Percentiles rank a stretch among this genome's conserved stretches.
These are phyloP conservation scores for Sebastes minor DNA, from an alignment of 2,797 vertebrate species.

Conservation along the genomic window DNA sequence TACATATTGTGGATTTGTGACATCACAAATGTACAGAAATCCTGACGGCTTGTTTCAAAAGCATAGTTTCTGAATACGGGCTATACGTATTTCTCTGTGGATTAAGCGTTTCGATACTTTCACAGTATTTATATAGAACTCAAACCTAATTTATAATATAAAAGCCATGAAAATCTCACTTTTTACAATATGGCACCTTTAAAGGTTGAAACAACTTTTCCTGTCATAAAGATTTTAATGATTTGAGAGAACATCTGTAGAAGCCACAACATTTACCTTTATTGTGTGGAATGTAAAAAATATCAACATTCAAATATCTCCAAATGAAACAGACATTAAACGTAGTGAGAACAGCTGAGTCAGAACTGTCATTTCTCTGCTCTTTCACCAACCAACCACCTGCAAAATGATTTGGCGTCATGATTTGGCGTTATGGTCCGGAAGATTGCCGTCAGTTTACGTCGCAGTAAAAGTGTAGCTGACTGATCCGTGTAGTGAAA, in stretches of 20 bases:
- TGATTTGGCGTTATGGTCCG: neutral
- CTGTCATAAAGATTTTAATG: neutral
- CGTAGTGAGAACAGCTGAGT: neutral
- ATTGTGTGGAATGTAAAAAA: slow-evolving; percentile 60
- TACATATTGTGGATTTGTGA: too few relatives aligned
- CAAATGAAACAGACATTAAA: neutral
- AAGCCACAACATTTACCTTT: slow-evolving; percentile 17
- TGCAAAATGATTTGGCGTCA: neutral
- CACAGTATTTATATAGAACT: too few relatives aligned
- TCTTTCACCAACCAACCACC: neutral
- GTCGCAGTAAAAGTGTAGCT: neutral
- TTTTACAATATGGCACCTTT: too few relatives aligned
- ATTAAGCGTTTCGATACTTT: too few relatives aligned
- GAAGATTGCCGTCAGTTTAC: neutral
- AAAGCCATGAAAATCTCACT: too few relatives aligned
- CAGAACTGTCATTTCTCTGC: neutral
- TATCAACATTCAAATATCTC: slow-evolving; percentile 32
- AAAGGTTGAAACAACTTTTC: neutral
- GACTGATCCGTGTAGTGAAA: neutral
- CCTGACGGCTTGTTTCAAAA: too few relatives aligned
- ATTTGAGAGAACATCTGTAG: neutral
- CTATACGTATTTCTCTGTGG: too few relatives aligned
- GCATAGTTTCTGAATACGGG: fast-evolving
- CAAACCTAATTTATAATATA: too few relatives aligned
- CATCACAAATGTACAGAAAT: too few relatives aligned